Evolutionary conservation across 2,797 vertebrate species (phyloP).

Genomic region (Syncerus caffer): DNA sequence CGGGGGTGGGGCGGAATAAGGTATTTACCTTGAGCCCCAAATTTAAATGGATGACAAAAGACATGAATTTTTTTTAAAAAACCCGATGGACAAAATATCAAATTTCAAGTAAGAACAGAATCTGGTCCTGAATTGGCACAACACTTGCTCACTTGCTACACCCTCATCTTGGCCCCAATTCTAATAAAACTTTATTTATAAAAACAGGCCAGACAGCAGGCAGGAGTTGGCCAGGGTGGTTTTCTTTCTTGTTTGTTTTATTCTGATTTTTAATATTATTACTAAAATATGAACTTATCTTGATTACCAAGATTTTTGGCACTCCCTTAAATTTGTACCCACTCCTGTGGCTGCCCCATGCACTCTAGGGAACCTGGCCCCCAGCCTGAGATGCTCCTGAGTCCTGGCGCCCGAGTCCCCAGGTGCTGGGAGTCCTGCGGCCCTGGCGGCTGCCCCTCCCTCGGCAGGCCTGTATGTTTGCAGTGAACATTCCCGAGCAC

Average conservation of each 20-base stretch:
- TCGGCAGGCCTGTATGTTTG: background rate
- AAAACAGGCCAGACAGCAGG: background rate
- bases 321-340: background rate
- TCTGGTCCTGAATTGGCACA: background rate
- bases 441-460: fast-evolving
- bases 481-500: slow-evolving; percentile 50
- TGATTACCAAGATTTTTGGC: background rate
- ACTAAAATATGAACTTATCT: background rate
- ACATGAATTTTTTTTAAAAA: background rate
- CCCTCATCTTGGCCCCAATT: background rate
- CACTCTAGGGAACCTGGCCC: too few relatives aligned
- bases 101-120: background rate
- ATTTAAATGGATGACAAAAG: background rate
- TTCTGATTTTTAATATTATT: background rate
- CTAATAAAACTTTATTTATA: slow-evolving; percentile 48
- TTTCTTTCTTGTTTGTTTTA: background rate
- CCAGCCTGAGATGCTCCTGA: fast-evolving
- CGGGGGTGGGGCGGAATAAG: background rate
- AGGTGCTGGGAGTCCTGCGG: fast-evolving
- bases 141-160: background rate
- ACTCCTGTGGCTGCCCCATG: background rate
- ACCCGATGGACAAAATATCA: background rate
- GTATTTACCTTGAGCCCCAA: background rate
- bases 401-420: fast-evolving
- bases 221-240: background rate